phyloP scores from a whole-genome alignment of 2,888 invertebrate genomes.

The Phytoseiulus persimilis region DNA sequence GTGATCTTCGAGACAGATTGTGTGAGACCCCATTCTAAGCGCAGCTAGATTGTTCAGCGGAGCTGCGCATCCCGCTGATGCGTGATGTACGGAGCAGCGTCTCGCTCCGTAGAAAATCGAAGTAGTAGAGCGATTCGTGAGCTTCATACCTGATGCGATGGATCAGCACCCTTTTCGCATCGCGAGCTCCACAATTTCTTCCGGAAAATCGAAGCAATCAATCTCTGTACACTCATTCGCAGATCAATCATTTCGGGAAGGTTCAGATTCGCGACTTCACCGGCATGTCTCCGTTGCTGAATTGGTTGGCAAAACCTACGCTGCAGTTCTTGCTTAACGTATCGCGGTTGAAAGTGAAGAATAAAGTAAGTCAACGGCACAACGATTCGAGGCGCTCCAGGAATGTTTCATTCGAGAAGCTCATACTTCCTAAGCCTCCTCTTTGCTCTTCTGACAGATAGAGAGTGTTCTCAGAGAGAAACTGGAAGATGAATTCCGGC shows the following conservation, averaged over 20 bases:
- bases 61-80: too few species aligned
- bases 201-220: too few species aligned
- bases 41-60: too few species aligned
- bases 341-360: not conserved
- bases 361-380: not conserved
- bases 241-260: not conserved
- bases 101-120: too few species aligned
- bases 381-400: not conserved
- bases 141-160: too few species aligned
- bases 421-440: not conserved
- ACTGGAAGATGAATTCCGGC: not conserved
- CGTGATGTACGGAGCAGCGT: too few species aligned
- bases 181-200: too few species aligned
- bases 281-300: not conserved
- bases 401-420: not conserved
- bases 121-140: too few species aligned
- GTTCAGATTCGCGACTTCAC: not conserved
- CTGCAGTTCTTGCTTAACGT: not conserved
- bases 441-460: not conserved
- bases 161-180: too few species aligned
- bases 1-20: too few species aligned
- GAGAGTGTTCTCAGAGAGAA: not conserved
- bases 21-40: too few species aligned
- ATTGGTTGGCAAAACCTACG: not conserved
- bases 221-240: not conserved